Evolutionary conservation across 1,140 invertebrate species (phyloP), one percentile per base, ranked within the genome.

Genomic region (Drosophila lini): DNA sequence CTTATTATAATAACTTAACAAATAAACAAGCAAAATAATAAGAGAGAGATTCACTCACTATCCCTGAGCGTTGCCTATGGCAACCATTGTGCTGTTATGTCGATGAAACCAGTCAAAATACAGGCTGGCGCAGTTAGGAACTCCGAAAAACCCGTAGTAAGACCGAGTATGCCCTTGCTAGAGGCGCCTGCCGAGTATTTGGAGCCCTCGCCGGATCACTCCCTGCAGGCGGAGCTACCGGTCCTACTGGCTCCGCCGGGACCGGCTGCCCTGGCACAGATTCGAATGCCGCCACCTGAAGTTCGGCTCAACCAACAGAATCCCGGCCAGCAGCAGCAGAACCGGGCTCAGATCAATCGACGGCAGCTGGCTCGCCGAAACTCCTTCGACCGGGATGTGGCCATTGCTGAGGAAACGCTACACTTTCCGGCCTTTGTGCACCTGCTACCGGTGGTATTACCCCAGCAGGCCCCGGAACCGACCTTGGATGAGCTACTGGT

Each of bases 401-500:
- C 83, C 31, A 63, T 69, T 48, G 31, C 53, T 15, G 90, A 91
- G 67, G 90, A 91, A 59, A 77, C 65, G 0, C 83, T 91, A 22
- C 74, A 91, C 41, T 88, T 78, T 55, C 91, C 91, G 86, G 59
- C 88, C 7, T 83, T 86, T 45, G 90, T 91, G 10, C 81, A 92
- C 16, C 92, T 94, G 77, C 82, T 94, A 60, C 93, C 94, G 1
- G 93, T 94, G 44, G 93, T 93, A 9, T 92, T 94, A 73, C 94
- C 94, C 3, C 93, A 94, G 1, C 90, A 91, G 48, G 57, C 69
- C 7, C 82, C 94, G 8, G 94, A 95, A 75, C 92, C 94, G 28
- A 94, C 94, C 15, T 85, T 94, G 13, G 93, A 94, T 64, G 94
- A 94, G 76, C 62, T 95, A 2, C 78, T 95, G 92, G 94, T 94